Conservation (phyloP, 2,888 invertebrate genomes). For the Tryphoninae sp. region DNA sequence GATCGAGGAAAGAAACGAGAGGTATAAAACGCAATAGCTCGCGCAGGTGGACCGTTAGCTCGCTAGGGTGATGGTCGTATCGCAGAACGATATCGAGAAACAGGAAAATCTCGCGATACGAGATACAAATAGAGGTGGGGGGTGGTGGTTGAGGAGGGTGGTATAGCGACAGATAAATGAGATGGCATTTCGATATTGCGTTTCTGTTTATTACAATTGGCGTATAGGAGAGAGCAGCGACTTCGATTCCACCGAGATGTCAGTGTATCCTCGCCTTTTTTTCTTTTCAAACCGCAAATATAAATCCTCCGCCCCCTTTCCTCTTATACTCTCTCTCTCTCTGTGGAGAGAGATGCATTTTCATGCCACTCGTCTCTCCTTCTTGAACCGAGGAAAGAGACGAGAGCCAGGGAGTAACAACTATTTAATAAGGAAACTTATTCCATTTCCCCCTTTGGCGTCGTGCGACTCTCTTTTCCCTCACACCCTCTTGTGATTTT, state of each 20-base stretch:
- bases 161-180: constrained; percentile 24
- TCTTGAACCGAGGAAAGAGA: constrained; percentile 24
- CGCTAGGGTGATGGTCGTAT: neutral
- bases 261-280: neutral
- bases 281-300: neutral
- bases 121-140: constrained; percentile 6
- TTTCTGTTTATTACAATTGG: constrained; percentile 69
- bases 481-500: neutral
- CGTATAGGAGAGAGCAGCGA: constrained; percentile 35
- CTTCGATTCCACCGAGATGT: constrained; percentile 19
- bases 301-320: neutral
- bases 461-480: constrained; percentile 17
- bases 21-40: constrained; percentile 30
- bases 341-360: neutral
- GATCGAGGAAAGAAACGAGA: neutral
- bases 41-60: constrained; percentile 6
- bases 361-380: constrained; percentile 9
- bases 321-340: constrained; percentile 22
- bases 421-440: constrained; percentile 76
- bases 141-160: neutral
- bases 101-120: constrained; percentile 21
- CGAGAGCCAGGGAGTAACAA: constrained; percentile 64
- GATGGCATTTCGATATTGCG: constrained; percentile 67
- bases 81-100: constrained; percentile 26
- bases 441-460: constrained; percentile 69